Conservation (phyloP, 2,888 invertebrate species). For the Phyllotreta cruciferae region DNA sequence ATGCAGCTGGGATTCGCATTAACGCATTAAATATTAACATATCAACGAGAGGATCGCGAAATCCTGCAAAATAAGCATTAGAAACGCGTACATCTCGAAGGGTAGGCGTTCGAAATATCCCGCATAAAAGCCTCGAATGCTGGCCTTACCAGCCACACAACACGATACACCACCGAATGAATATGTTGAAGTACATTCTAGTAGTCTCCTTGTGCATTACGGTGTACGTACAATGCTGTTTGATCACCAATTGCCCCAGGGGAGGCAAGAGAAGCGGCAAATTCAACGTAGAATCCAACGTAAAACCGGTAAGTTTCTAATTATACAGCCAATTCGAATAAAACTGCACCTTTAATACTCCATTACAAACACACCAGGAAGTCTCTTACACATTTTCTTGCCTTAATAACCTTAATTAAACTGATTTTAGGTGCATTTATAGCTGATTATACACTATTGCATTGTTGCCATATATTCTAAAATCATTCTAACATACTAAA, state of each 20-base stretch:
- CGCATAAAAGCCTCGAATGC: constrained; percentile 23
- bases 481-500: too few species aligned
- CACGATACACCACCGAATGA: neutral
- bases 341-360: neutral
- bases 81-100: constrained; percentile 12
- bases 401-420: too few species aligned
- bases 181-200: constrained; percentile 35
- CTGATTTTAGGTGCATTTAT: too few species aligned
- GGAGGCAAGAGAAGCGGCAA: constrained; percentile 67
- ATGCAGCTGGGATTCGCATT: constrained; percentile 19
- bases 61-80: constrained; percentile 36
- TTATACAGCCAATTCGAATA: neutral
- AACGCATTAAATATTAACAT: constrained; percentile 42
- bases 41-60: constrained; percentile 44
- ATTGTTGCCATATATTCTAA: too few species aligned
- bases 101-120: constrained; percentile 13
- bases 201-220: constrained; percentile 34
- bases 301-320: constrained; percentile 60
- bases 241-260: constrained; percentile 72
- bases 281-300: constrained; percentile 53
- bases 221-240: constrained; percentile 60
- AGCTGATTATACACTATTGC: too few species aligned
- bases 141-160: neutral
- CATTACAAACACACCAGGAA: too few species aligned
- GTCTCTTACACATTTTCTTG: too few species aligned